Conservation (phyloP, 2,113 vertebrate species). For the Campylomormyrus tamandua region DNA sequence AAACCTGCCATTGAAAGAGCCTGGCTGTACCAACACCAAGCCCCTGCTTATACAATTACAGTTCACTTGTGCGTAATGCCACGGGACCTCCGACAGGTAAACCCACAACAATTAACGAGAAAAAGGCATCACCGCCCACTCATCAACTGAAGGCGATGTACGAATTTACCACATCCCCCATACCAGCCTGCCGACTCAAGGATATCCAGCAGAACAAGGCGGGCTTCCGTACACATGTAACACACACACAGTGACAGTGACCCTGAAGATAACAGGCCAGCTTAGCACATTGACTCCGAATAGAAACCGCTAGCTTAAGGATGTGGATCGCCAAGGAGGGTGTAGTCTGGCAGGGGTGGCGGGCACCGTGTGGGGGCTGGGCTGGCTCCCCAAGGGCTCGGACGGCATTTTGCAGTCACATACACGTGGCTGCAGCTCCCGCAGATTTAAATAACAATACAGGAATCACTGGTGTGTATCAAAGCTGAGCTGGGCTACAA, state of each 20-base stretch:
- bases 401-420: background rate
- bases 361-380: background rate
- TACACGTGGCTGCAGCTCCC: constrained; percentile 17
- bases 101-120: background rate
- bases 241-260: background rate
- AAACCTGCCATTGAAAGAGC: background rate
- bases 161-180: background rate
- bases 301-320: background rate
- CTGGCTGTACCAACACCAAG: background rate
- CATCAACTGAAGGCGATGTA: background rate
- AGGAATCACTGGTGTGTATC: constrained; percentile 23
- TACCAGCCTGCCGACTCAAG: background rate
- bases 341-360: background rate
- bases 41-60: background rate
- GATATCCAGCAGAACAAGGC: background rate
- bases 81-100: background rate
- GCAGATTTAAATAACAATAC: constrained; percentile 26
- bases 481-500: constrained; percentile 12
- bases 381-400: background rate
- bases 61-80: background rate
- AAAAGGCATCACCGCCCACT: background rate
- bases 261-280: background rate
- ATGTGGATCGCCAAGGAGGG: background rate
- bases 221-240: background rate
- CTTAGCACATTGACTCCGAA: background rate